Evolutionary conservation across 53 echinoderm and acorn worm genomes (phyloP).

Genomic region (Paracentrotus lividus): DNA sequence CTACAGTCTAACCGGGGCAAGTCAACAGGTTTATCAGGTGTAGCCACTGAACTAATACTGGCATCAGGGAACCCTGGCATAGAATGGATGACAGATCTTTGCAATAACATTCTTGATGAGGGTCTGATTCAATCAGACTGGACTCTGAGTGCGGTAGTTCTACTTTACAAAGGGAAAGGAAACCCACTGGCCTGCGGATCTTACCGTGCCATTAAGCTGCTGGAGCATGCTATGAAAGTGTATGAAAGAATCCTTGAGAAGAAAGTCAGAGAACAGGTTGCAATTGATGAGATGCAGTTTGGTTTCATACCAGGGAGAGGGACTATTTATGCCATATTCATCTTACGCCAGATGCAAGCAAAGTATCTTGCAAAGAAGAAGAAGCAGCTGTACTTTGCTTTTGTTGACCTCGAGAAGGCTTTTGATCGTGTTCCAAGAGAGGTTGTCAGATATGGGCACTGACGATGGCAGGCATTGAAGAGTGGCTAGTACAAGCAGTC

Average conservation of each 20-base stretch:
- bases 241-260: conserved; percentile 64
- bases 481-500: conserved; percentile 68
- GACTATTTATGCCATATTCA: conserved; percentile 71
- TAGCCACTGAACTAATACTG: not conserved
- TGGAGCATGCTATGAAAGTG: conserved; percentile 72
- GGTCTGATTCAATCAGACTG: conserved; percentile 41
- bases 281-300: conserved; percentile 71
- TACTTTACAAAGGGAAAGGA: conserved; percentile 66
- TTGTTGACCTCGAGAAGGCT: conserved; percentile 72
- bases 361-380: conserved; percentile 70
- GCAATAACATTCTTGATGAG: conserved; percentile 26
- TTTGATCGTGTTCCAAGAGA: conserved; percentile 69
- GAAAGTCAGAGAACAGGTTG: conserved; percentile 67
- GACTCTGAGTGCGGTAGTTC: conserved; percentile 50
- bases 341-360: conserved; percentile 68
- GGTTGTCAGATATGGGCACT: conserved; percentile 71
- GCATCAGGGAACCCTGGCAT: conserved; percentile 40
- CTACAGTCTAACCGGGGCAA: not conserved
- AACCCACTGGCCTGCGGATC: conserved; percentile 64
- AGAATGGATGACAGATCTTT: conserved; percentile 60
- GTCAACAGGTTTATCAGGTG: not conserved
- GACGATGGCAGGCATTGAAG: conserved; percentile 66
- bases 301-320: conserved; percentile 71
- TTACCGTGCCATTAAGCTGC: conserved; percentile 61
- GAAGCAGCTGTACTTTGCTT: conserved; percentile 63